These are phyloP conservation scores for Scortum barcoo DNA, from an alignment of 2,113 vertebrate genomes.

Conservation along the genomic window DNA sequence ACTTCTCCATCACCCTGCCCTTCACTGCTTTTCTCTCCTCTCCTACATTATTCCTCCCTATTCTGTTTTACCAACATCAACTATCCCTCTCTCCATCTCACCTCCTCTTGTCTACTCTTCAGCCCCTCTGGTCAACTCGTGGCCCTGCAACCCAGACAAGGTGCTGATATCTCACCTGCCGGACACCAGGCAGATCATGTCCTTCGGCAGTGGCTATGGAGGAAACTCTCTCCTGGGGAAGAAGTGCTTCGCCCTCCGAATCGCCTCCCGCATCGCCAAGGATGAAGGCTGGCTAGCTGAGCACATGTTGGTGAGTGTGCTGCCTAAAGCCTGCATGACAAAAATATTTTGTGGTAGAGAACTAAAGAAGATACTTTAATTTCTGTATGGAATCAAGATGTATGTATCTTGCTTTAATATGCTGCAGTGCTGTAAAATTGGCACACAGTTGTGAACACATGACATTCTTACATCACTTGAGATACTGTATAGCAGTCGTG, in stretches of 20 bases:
- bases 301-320: slow-evolving; percentile 93
- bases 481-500: background rate
- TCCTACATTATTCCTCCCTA: background rate
- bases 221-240: slow-evolving; percentile 99
- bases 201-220: slow-evolving; percentile 96
- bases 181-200: slow-evolving; percentile 93
- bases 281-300: slow-evolving; percentile 98
- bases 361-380: background rate
- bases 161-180: slow-evolving; percentile 96
- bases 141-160: slow-evolving; percentile 95
- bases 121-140: slow-evolving; percentile 95
- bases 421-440: too few species aligned
- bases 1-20: background rate
- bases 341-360: background rate
- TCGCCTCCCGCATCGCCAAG: slow-evolving; percentile 95
- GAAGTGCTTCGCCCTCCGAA: slow-evolving; percentile 97
- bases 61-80: background rate
- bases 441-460: too few species aligned
- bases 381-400: too few species aligned
- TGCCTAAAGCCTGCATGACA: background rate
- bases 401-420: too few species aligned
- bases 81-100: background rate
- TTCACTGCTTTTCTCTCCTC: background rate
- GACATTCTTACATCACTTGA: too few species aligned
- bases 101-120: slow-evolving; percentile 8